A percentile compares a stretch with the other conserved stretches of the same genome.
These are phyloP conservation scores for Platalea minor DNA, from an alignment of 2,797 vertebrate species.

Conservation along the genomic window DNA sequence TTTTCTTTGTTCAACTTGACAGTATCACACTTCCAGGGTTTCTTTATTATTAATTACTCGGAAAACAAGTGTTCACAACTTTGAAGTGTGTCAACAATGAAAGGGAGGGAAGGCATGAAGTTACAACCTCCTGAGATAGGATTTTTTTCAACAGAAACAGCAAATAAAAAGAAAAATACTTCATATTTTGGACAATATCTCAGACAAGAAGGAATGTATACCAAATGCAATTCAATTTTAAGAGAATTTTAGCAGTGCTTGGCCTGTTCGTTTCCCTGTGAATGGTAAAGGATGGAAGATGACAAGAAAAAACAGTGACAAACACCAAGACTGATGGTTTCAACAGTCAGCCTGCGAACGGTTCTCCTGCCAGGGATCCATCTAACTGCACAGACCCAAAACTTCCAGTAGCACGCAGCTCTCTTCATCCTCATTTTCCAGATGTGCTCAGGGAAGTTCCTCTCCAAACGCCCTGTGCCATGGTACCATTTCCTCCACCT, in stretches of 20 bases:
- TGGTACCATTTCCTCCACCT: background rate
- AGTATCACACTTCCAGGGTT: constrained; percentile 69
- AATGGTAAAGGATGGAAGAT: background rate
- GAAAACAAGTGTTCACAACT: constrained; percentile 69
- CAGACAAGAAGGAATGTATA: background rate
- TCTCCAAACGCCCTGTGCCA: background rate
- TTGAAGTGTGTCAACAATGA: constrained; percentile 52
- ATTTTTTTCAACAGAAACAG: background rate
- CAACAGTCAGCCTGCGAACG: background rate
- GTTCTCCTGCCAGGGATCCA: background rate
- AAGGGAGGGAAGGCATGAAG: constrained; percentile 71
- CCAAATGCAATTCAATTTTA: background rate
- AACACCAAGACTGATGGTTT: background rate
- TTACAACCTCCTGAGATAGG: constrained; percentile 59
- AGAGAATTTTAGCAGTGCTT: background rate
- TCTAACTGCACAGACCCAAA: background rate
- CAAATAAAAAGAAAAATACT: background rate
- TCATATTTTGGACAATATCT: background rate
- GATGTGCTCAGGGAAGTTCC: background rate
- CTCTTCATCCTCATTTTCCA: background rate
- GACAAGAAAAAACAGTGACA: background rate
- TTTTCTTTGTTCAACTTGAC: constrained; percentile 70
- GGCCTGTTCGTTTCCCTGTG: background rate
- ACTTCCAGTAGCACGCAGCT: background rate
- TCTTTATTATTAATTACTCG: constrained; percentile 70